phyloP scores from a whole-genome alignment of 2,888 invertebrate genomes.

The Mesorhabditis belari region DNA sequence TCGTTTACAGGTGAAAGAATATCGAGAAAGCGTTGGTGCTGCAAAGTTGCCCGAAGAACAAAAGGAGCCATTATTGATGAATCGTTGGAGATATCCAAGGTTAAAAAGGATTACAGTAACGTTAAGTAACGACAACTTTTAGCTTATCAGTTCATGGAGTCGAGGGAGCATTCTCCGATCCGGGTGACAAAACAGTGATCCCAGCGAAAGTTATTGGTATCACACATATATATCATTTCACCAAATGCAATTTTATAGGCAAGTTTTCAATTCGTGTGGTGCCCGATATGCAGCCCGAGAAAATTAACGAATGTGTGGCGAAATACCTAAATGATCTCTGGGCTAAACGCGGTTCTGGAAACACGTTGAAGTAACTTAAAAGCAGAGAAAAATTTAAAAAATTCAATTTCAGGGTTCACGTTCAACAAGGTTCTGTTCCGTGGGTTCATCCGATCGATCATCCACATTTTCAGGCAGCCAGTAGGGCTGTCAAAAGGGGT shows the following conservation, averaged over 20 bases:
- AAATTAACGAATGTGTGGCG: constrained; percentile 64
- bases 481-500: constrained; percentile 52
- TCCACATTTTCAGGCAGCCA: constrained; percentile 82
- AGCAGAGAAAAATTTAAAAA: background rate
- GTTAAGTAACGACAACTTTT: background rate
- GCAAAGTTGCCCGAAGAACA: constrained; percentile 24
- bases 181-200: constrained; percentile 76
- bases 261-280: constrained; percentile 95
- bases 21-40: constrained; percentile 27
- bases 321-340: constrained; percentile 72
- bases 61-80: constrained; percentile 25
- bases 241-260: constrained; percentile 83
- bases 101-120: too few species aligned
- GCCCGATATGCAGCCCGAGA: constrained; percentile 80
- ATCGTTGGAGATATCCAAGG: constrained; percentile 30
- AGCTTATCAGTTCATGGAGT: constrained; percentile 88
- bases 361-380: constrained; percentile 68
- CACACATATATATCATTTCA: constrained; percentile 59
- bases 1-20: constrained; percentile 13
- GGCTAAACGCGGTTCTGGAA: constrained; percentile 67
- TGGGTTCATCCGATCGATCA: constrained; percentile 90
- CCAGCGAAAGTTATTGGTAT: constrained; percentile 22
- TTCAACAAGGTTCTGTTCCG: constrained; percentile 72
- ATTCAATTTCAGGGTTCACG: constrained; percentile 46
- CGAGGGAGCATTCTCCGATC: constrained; percentile 84